Evolutionary conservation across 2,888 invertebrate species (phyloP).

Genomic region (Troglohyphantes excavatus): DNA sequence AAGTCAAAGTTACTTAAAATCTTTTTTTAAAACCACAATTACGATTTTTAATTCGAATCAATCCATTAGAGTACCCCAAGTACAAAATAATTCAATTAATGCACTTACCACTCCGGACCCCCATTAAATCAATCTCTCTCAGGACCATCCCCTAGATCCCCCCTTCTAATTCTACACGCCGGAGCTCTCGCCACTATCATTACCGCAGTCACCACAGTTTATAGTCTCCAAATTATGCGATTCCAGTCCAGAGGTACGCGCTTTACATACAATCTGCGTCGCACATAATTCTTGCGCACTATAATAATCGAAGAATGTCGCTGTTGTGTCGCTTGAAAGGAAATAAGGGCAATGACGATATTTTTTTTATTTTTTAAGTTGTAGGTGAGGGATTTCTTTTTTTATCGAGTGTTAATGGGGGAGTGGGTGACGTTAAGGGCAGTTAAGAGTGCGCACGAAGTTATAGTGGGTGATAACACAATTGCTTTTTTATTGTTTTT

Average conservation of each 20-base stretch:
- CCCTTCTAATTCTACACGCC: slow-evolving; percentile 16
- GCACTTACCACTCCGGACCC: neutral
- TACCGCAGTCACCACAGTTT: slow-evolving; percentile 12
- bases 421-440: neutral
- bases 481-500: neutral
- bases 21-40: no score
- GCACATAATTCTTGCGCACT: neutral
- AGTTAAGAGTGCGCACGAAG: slow-evolving; percentile 10
- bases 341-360: slow-evolving; percentile 5
- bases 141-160: neutral
- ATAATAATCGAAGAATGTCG: slow-evolving; percentile 20
- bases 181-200: slow-evolving; percentile 1
- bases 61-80: slow-evolving; percentile 5
- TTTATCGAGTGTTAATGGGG: slow-evolving; percentile 70
- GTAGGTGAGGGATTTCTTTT: neutral
- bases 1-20: no score
- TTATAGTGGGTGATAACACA: slow-evolving; percentile 45
- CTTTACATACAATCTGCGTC: neutral
- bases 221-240: slow-evolving; percentile 10
- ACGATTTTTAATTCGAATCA: neutral
- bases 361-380: neutral
- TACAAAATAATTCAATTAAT: slow-evolving; percentile 53
- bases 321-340: neutral
- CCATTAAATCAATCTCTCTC: neutral
- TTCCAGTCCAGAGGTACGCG: neutral